phyloP scores from a whole-genome alignment of 1,140 invertebrate genomes.

The Drosophila sucinea region DNA sequence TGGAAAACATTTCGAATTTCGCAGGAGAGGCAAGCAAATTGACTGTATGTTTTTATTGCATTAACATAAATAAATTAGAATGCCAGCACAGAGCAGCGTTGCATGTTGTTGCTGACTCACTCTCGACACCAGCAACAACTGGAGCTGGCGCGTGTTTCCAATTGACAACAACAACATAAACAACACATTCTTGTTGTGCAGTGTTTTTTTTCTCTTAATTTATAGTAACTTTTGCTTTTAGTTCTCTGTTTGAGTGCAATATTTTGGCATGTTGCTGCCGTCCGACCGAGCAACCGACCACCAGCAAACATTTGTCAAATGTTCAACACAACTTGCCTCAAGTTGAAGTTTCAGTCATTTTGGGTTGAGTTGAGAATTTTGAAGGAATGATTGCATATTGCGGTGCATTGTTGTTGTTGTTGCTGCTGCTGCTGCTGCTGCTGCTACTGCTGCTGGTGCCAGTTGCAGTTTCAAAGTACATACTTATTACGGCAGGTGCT shows the following conservation, averaged over 20 bases:
- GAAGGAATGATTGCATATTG: not conserved
- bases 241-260: slow-evolving; percentile 21
- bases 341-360: not conserved
- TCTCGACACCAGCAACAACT: slow-evolving; percentile 27
- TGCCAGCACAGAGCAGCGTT: slow-evolving; percentile 34
- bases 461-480: not conserved
- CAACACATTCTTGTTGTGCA: not conserved
- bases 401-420: too few species aligned
- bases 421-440: not conserved
- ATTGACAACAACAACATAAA: slow-evolving; percentile 23
- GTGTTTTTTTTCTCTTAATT: not conserved
- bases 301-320: slow-evolving; percentile 15
- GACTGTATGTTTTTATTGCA: slow-evolving; percentile 81
- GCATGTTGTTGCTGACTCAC: slow-evolving; percentile 52
- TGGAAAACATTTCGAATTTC: slow-evolving; percentile 54
- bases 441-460: not conserved
- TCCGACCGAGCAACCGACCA: not conserved
- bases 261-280: slow-evolving; percentile 35
- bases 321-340: slow-evolving; percentile 12
- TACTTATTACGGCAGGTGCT: not conserved
- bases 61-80: slow-evolving; percentile 81
- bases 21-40: slow-evolving; percentile 53
- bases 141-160: slow-evolving; percentile 42
- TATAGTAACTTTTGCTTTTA: slow-evolving; percentile 25
- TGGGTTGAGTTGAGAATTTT: not conserved